Percentiles rank a stretch among this genome's conserved stretches.
phyloP scores from a whole-genome alignment of 30 jellyfish, hydroid and myxozoan species.

The Pseudorhiza aurosa region DNA sequence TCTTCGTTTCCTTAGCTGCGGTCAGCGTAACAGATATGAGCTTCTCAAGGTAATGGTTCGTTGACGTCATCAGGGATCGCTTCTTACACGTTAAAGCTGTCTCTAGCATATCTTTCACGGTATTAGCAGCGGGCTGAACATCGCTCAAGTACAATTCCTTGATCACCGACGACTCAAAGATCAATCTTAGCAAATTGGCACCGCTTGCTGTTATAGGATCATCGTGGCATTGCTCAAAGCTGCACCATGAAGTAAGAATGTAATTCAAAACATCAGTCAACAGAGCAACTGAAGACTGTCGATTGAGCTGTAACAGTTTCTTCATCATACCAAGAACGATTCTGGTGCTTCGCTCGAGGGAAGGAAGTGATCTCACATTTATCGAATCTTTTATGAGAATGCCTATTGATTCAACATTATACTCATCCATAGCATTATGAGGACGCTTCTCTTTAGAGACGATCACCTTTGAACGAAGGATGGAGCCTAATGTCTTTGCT shows the following conservation, averaged over 20 bases:
- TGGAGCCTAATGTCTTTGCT: background rate
- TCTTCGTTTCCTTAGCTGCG: background rate
- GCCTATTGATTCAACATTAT: background rate
- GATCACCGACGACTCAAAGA: background rate
- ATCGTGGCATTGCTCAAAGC: no score
- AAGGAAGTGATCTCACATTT: background rate
- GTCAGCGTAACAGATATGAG: background rate
- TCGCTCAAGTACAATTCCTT: background rate
- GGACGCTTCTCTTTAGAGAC: no score
- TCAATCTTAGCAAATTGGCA: background rate
- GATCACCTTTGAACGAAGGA: background rate
- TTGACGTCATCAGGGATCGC: background rate
- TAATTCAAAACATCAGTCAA: background rate
- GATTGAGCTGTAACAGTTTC: background rate
- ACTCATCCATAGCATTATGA: background rate
- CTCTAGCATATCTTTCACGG: background rate
- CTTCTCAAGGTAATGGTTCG: background rate
- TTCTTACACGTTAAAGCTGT: background rate
- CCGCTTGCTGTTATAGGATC: no score
- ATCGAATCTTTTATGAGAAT: background rate
- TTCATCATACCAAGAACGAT: background rate
- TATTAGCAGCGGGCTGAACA: background rate
- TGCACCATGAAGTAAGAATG: no score
- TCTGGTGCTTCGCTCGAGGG: background rate
- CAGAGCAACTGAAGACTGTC: background rate